Evolutionary conservation across 2,113 vertebrate genomes (phyloP).

Genomic region (Ceuthmochares aereus): DNA sequence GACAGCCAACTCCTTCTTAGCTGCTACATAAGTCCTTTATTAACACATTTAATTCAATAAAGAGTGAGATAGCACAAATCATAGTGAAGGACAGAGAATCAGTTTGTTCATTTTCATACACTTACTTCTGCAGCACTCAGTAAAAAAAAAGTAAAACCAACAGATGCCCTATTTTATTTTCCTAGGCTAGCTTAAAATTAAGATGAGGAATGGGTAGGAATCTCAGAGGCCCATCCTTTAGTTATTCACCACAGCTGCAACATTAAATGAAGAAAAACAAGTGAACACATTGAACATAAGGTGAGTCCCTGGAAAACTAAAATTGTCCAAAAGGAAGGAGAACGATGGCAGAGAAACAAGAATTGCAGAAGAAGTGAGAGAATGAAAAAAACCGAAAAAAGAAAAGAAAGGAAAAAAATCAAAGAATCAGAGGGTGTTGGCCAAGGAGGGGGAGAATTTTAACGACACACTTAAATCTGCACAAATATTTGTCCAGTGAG

Average conservation of each 20-base stretch:
- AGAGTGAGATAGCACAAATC: slow-evolving; percentile 50
- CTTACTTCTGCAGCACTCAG: not conserved
- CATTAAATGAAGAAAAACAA: slow-evolving; percentile 14
- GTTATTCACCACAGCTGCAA: not conserved
- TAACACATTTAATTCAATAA: slow-evolving; percentile 78
- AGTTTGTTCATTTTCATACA: not conserved
- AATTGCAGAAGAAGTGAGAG: slow-evolving; percentile 3
- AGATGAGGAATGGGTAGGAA: not conserved
- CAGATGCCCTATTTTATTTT: not conserved
- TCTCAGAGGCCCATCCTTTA: not conserved
- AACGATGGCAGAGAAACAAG: slow-evolving; percentile 18
- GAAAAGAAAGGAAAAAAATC: not conserved
- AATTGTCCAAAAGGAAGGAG: slow-evolving; percentile 11
- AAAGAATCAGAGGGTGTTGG: not conserved
- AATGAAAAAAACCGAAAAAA: not conserved
- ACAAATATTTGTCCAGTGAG: slow-evolving; percentile 45
- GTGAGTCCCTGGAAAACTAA: not conserved
- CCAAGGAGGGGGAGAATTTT: slow-evolving; percentile 45
- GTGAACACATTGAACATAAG: not conserved
- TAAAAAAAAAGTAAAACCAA: not conserved
- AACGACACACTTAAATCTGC: slow-evolving; percentile 55
- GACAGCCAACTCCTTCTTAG: slow-evolving; percentile 59
- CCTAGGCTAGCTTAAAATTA: slow-evolving; percentile 6
- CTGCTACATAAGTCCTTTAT: slow-evolving; percentile 75
- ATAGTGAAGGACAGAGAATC: slow-evolving; percentile 58